Conservation (phyloP, 2,797 vertebrate genomes). For the Gambelia wislizenii region DNA sequence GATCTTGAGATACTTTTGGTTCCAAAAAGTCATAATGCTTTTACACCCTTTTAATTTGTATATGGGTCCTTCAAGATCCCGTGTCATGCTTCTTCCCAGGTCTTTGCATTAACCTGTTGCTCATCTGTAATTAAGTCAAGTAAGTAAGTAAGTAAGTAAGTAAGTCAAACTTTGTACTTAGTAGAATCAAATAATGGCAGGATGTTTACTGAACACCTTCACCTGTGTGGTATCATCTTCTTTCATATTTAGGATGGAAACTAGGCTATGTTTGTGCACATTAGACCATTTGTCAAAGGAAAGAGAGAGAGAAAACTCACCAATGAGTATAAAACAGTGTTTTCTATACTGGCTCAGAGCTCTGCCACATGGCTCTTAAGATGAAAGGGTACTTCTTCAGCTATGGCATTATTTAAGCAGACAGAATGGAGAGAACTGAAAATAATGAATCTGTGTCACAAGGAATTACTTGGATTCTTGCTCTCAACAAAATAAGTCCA, state of each 20-base stretch:
- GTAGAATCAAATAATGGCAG: no score
- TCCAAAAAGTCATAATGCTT: no score
- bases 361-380: accelerated
- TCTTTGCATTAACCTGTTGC: no score
- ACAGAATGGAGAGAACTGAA: neutral
- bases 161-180: no score
- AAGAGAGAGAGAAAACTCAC: neutral
- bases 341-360: neutral
- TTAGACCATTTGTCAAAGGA: neutral
- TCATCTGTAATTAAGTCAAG: no score
- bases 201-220: neutral
- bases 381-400: neutral
- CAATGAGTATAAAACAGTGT: neutral
- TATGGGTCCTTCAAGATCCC: no score
- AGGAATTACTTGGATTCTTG: conserved; percentile 34
- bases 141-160: no score
- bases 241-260: neutral
- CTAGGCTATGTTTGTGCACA: no score
- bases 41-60: no score
- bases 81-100: no score
- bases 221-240: neutral
- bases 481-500: conserved; percentile 14
- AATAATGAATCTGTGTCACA: neutral
- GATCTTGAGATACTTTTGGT: no score
- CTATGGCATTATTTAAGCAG: accelerated